Evolutionary conservation across 2,888 invertebrate genomes (phyloP).

Genomic region (Anticlea derivata): DNA sequence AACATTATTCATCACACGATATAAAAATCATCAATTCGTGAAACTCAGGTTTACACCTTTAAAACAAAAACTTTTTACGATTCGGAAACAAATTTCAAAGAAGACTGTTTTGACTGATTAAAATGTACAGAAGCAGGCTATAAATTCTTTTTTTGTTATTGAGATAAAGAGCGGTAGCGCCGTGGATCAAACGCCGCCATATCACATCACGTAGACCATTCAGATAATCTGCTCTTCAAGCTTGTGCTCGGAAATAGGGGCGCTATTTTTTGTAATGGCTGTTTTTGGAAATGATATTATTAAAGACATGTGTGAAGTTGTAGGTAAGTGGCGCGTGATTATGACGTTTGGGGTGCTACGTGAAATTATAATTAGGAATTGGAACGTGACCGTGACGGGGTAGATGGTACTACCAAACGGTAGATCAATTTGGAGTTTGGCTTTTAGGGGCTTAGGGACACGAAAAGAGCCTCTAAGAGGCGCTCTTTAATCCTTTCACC

Average conservation of each 20-base stretch:
- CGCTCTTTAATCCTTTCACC: too few species aligned
- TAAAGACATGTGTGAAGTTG: slow-evolving; percentile 63
- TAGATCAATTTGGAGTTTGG: too few species aligned
- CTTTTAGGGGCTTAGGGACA: too few species aligned
- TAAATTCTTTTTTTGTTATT: slow-evolving; percentile 71
- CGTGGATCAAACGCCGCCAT: slow-evolving; percentile 64
- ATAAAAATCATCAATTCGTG: slow-evolving; percentile 32
- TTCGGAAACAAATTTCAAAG: slow-evolving; percentile 71
- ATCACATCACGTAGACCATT: slow-evolving; percentile 79
- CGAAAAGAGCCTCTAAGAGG: too few species aligned
- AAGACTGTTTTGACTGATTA: slow-evolving; percentile 72
- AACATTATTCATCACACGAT: background rate
- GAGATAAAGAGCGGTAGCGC: slow-evolving; percentile 69
- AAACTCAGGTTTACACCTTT: slow-evolving; percentile 45
- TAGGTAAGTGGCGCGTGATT: slow-evolving; percentile 54
- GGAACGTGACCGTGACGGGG: slow-evolving; percentile 53
- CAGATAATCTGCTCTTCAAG: slow-evolving; percentile 58
- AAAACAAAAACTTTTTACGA: slow-evolving; percentile 67
- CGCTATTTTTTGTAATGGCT: slow-evolving; percentile 69
- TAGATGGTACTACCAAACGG: background rate
- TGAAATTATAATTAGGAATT: slow-evolving; percentile 58
- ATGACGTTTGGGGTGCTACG: slow-evolving; percentile 57
- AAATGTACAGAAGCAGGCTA: slow-evolving; percentile 77
- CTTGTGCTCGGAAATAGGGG: slow-evolving; percentile 57
- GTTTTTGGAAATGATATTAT: slow-evolving; percentile 71